These are phyloP conservation scores for Drosophila oshimai DNA, from an alignment of 1,140 invertebrate genomes.

Conservation along the genomic window DNA sequence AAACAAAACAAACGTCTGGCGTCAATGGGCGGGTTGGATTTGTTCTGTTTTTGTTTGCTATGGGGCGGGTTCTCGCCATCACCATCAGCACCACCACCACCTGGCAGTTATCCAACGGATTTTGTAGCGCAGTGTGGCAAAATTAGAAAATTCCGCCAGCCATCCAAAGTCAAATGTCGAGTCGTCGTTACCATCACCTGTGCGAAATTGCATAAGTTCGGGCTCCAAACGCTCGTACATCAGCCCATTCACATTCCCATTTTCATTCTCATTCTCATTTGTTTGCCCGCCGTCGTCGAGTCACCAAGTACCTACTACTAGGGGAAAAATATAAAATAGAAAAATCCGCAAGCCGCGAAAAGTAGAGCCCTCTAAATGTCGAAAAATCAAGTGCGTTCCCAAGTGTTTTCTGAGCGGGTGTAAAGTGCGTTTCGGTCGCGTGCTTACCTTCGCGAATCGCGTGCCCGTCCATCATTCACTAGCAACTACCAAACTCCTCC, in stretches of 20 bases:
- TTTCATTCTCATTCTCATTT: slow-evolving; percentile 48
- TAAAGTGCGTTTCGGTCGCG: slow-evolving; percentile 74
- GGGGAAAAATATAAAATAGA: not conserved
- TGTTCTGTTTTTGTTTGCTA: slow-evolving; percentile 1
- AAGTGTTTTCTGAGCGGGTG: slow-evolving; percentile 27
- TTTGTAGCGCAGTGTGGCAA: slow-evolving; percentile 54
- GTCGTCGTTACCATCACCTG: slow-evolving; percentile 57
- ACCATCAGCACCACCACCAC: slow-evolving; percentile 62
- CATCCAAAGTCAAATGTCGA: slow-evolving; percentile 75
- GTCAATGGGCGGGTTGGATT: slow-evolving; percentile 45
- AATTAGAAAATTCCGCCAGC: slow-evolving; percentile 62
- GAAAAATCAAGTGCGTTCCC: slow-evolving; percentile 48
- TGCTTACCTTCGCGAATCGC: slow-evolving; percentile 55
- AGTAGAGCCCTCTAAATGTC: not conserved
- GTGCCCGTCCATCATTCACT: slow-evolving; percentile 44
- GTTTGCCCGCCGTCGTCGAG: slow-evolving; percentile 50
- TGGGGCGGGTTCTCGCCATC: slow-evolving; percentile 4
- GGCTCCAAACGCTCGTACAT: slow-evolving; percentile 58
- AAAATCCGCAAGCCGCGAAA: not conserved
- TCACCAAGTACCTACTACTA: slow-evolving; percentile 15
- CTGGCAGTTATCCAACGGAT: slow-evolving; percentile 72
- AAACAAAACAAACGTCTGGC: slow-evolving; percentile 47
- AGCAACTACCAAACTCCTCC: not conserved
- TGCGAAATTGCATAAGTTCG: slow-evolving; percentile 66
- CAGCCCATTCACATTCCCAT: slow-evolving; percentile 32